A percentile compares a stretch with the other conserved stretches of the same genome.
Evolutionary conservation across 2,797 vertebrate species (phyloP).

Genomic region (Helicolenus hilgendorfi): DNA sequence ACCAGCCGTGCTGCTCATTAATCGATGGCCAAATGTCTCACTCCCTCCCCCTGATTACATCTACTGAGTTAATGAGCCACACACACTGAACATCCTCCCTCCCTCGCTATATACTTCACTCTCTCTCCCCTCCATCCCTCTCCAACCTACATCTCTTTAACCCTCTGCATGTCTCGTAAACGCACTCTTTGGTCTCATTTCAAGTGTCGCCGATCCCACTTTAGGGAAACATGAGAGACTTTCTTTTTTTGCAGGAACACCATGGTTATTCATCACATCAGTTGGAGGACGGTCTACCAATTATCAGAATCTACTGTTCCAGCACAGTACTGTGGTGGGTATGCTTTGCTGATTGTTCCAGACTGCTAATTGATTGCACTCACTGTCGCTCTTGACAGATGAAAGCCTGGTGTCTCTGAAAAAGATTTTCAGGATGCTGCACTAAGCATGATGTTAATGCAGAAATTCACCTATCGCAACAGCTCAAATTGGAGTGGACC

Average conservation of each 20-base stretch:
- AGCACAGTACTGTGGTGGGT: slow-evolving; percentile 20
- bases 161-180: slow-evolving; percentile 29
- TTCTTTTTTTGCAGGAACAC: slow-evolving; percentile 21
- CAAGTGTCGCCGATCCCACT: slow-evolving; percentile 38
- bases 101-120: slow-evolving; percentile 24
- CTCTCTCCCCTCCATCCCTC: background rate
- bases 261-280: slow-evolving; percentile 55
- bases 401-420: slow-evolving; percentile 19
- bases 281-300: slow-evolving; percentile 64
- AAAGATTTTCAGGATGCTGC: slow-evolving; percentile 24
- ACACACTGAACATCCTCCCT: slow-evolving; percentile 51
- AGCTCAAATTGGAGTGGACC: background rate
- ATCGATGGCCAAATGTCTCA: slow-evolving; percentile 59
- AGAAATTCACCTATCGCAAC: slow-evolving; percentile 1
- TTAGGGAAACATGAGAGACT: slow-evolving; percentile 39
- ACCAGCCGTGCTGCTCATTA: slow-evolving; percentile 57
- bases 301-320: slow-evolving; percentile 58
- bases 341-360: slow-evolving; percentile 55
- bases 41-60: slow-evolving; percentile 73
- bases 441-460: background rate
- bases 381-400: slow-evolving; percentile 34
- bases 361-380: slow-evolving; percentile 62
- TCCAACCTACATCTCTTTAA: background rate
- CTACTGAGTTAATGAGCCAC: slow-evolving; percentile 76
- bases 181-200: slow-evolving; percentile 27